phyloP scores from a whole-genome alignment of 2,888 invertebrate species.

The Fragum fragum region DNA sequence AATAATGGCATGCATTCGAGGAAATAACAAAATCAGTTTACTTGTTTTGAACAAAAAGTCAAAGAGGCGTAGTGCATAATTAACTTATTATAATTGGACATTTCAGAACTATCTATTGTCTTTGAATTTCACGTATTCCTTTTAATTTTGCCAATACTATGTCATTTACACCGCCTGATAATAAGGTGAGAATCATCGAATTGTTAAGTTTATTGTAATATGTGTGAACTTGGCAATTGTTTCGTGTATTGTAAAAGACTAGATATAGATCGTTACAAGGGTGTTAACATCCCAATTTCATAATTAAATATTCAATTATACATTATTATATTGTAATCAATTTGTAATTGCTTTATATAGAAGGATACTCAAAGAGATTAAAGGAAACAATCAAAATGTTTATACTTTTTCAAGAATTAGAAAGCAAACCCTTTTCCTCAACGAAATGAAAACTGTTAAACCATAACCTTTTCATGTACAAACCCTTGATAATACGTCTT shows the following conservation, averaged over 20 bases:
- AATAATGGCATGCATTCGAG: too few species aligned
- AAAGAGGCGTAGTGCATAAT: background rate
- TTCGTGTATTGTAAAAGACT: background rate
- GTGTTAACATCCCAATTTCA: background rate
- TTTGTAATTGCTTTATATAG: background rate
- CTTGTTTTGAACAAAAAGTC: too few species aligned
- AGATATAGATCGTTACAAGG: constrained; percentile 2
- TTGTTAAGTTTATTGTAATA: background rate
- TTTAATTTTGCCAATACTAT: background rate
- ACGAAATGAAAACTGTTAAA: too few species aligned
- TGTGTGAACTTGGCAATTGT: background rate
- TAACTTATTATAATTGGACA: background rate
- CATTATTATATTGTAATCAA: constrained; percentile 1
- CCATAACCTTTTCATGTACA: too few species aligned
- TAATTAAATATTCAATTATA: constrained; percentile 4
- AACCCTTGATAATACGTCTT: too few species aligned
- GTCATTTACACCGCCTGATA: background rate
- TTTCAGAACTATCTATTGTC: background rate
- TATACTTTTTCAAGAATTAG: background rate
- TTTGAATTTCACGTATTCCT: background rate
- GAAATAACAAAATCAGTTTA: too few species aligned
- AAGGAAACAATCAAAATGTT: constrained; percentile 12
- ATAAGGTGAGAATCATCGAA: background rate
- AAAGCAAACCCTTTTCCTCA: background rate
- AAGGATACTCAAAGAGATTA: constrained; percentile 15